Conservation (phyloP, 2,113 vertebrate genomes). For the Grantiella picta region DNA sequence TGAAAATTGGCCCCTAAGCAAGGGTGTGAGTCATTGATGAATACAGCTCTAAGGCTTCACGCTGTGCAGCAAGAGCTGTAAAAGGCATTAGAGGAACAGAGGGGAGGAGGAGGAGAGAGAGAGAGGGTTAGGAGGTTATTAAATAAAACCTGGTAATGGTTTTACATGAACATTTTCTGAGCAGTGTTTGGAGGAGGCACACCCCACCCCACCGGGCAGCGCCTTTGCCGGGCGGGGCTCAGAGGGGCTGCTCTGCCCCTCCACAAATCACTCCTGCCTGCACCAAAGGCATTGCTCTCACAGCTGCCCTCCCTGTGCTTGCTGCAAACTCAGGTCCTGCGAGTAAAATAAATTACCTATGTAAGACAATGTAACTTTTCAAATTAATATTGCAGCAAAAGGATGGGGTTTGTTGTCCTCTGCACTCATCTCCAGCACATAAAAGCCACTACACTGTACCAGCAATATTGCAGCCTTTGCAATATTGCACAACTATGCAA, state of each 20-base stretch:
- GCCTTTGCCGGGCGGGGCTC: neutral
- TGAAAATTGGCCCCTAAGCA: conserved; percentile 72
- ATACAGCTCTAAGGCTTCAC: conserved; percentile 63
- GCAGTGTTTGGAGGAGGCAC: conserved; percentile 23
- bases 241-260: neutral
- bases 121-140: conserved; percentile 64
- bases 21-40: conserved; percentile 72
- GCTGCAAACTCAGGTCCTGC: neutral
- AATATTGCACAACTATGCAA: neutral
- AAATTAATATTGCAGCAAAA: neutral
- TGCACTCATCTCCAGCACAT: neutral
- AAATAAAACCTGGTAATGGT: conserved; percentile 64
- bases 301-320: neutral
- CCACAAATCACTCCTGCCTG: neutral
- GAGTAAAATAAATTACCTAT: neutral
- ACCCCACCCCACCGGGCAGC: neutral
- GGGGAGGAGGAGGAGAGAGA: conserved; percentile 66
- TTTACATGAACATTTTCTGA: conserved; percentile 48
- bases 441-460: neutral
- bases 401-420: neutral
- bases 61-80: conserved; percentile 64
- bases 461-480: neutral
- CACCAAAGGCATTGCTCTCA: neutral
- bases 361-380: neutral
- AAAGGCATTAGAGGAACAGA: conserved; percentile 72